Base-by-base conservation (phyloP, 2,888 invertebrate genomes). In the Entomobrya proxima region DNA sequence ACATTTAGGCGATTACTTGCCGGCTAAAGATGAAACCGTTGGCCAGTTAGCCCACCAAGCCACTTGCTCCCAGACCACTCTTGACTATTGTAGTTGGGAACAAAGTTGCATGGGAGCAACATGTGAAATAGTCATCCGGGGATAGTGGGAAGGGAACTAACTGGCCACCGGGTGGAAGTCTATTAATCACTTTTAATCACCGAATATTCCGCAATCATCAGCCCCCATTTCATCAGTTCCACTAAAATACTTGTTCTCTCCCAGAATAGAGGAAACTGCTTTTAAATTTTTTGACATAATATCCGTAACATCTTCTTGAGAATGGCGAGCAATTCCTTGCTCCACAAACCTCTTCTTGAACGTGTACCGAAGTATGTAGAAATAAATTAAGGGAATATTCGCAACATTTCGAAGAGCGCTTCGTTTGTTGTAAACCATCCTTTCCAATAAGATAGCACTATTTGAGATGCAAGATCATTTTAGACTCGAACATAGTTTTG, bases 201-300 rank as follows among this genome's bases (percentile, higher is more conserved):
- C 92, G 90, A 92, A 92, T 72, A 92, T 86, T 1, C 50, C 0
- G 91, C 90, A 90, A 88, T 92, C 92, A 5, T 88, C 87, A 50
- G 87, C 88, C 47, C 81, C 86, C 0, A 85, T 82, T n/a, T 86
- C 85, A 64, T 88, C 91, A 89, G 88, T 88, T 32, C 89, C 89
- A 35, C 18, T 88, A 24, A 89, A 44, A 72, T 86, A 88, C 50
- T 87, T 87, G 24, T 86, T 89, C 40, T 84, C 85, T 69, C 89
- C 90, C 0, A 90, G 69, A 27, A 88, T 18, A 7, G 21, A 15
- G 18, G 89, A 88, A 0, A 87, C 64, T 11, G 88, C 84, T 13
- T 67, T 35, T 13, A 90, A 47, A 44, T 89, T 87, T 0, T 85
- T 72, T 9, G 40, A 30, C 37, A 86, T 89, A 27, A 90, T 74